A percentile compares a stretch with the other conserved stretches of the same genome.
Evolutionary conservation across 2,797 vertebrate species (phyloP).

Genomic region (Malacoraja senta): DNA sequence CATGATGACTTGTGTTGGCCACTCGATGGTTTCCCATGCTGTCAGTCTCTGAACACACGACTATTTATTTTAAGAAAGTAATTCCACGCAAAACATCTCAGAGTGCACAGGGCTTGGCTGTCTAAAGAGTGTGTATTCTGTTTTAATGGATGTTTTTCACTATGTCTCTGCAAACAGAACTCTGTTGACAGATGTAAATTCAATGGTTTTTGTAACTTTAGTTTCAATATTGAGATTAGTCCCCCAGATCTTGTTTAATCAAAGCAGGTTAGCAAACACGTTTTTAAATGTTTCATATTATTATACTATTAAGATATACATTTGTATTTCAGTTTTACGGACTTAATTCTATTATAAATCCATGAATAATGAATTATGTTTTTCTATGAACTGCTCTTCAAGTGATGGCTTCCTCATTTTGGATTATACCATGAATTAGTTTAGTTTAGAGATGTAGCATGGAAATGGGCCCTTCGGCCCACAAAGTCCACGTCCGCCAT

Average conservation of each 20-base stretch:
- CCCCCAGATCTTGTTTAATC: background rate
- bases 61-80: background rate
- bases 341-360: background rate
- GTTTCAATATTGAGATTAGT: background rate
- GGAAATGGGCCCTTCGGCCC: no score
- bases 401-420: background rate
- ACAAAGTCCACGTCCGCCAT: no score
- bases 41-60: background rate
- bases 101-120: background rate
- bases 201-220: background rate
- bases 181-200: constrained; percentile 12
- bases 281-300: constrained; percentile 2
- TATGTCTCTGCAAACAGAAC: background rate
- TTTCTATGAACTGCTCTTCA: background rate
- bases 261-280: background rate
- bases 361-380: background rate
- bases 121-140: background rate
- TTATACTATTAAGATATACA: background rate
- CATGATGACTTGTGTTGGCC: background rate
- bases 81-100: background rate
- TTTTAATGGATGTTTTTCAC: background rate
- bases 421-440: background rate
- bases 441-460: no score
- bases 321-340: background rate
- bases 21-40: background rate